A percentile compares a stretch with the other conserved stretches of the same genome.
phyloP scores from a whole-genome alignment of 2,113 vertebrate genomes.

The Festucalex cinctus region DNA sequence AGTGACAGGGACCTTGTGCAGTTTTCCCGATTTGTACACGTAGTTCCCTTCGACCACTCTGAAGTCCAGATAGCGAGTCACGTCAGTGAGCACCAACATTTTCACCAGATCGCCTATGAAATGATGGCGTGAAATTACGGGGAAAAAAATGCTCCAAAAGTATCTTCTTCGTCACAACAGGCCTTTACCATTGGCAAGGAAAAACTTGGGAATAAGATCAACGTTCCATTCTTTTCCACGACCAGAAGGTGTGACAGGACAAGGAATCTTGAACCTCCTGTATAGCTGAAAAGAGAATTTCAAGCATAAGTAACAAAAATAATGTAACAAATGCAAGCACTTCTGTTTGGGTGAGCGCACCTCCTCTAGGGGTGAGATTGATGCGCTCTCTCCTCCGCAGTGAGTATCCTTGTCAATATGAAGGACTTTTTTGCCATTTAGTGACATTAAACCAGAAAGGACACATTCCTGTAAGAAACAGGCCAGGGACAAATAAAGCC shows the following conservation, averaged over 20 bases:
- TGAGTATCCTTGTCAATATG: constrained; percentile 75
- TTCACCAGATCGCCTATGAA: constrained; percentile 85
- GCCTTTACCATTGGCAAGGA: constrained; percentile 66
- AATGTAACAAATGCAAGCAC: background rate
- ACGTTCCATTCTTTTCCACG: constrained; percentile 76
- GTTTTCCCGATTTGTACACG: constrained; percentile 87
- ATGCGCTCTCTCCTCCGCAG: constrained; percentile 73
- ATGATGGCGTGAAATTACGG: background rate
- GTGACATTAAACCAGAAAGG: constrained; percentile 74
- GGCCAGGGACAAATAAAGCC: background rate
- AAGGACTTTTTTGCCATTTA: constrained; percentile 75
- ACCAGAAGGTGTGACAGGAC: constrained; percentile 53
- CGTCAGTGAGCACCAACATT: constrained; percentile 90
- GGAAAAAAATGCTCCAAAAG: background rate
- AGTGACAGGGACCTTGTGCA: constrained; percentile 91
- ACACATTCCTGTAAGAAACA: constrained; percentile 70
- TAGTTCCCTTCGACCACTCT: constrained; percentile 93
- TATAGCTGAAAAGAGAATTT: constrained; percentile 59
- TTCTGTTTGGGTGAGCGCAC: constrained; percentile 25
- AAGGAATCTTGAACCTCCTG: constrained; percentile 62
- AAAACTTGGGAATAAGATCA: constrained; percentile 76
- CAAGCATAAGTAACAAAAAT: background rate
- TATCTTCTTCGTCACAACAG: background rate
- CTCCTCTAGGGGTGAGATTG: constrained; percentile 74
- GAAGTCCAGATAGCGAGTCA: constrained; percentile 96